Evolutionary conservation across 1,140 invertebrate species (phyloP), one percentile per base, ranked within the genome.

Genomic region (Oncopodura yosiiana): DNA sequence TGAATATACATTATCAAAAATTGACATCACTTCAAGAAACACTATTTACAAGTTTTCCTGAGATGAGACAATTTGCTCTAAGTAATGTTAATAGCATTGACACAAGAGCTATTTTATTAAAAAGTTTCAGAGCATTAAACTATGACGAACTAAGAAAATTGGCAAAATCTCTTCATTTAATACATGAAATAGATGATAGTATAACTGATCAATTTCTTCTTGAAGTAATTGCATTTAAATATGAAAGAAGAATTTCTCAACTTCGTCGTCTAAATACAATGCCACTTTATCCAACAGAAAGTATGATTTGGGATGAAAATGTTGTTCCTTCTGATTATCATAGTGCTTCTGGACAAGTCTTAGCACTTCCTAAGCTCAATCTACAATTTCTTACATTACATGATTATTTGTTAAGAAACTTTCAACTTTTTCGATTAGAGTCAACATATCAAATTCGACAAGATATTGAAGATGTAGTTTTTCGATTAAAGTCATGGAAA

Each of bases 391-490:
- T 99, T 3, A 99, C 96, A 0, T 71, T 99, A 4, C 94, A 99
- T 72, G 96, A 99, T 74, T 99, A 99, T 73, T 73, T 99, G 21
- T 71, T 99, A 48, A 78, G 94, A 51, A 99, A 99, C 71, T 99
- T 99, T 66, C 92, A 97, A 72, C 74, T 99, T 1, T 99, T 99
- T 69, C 79, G 95, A 29, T 72, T 99, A 44, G 96, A 99, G 71
- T 96, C 94, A 18, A 99, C 95, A 90, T 86, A 97, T 79, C 94
- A 98, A 78, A 97, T 99, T 57, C 77, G 93, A 29, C 94, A 98
- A 73, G 95, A 99, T 67, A 90, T 99, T 50, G 94, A 99, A 75
- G 93, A 99, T 75, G 85, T 89, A 4, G 81, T 98, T 0, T 91
- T 86, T 66, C 78, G 94, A 63, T 75, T 99, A 65, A 86, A 91